Conservation (phyloP, 2,797 vertebrate species). For the Artibeus jamaicensis region DNA sequence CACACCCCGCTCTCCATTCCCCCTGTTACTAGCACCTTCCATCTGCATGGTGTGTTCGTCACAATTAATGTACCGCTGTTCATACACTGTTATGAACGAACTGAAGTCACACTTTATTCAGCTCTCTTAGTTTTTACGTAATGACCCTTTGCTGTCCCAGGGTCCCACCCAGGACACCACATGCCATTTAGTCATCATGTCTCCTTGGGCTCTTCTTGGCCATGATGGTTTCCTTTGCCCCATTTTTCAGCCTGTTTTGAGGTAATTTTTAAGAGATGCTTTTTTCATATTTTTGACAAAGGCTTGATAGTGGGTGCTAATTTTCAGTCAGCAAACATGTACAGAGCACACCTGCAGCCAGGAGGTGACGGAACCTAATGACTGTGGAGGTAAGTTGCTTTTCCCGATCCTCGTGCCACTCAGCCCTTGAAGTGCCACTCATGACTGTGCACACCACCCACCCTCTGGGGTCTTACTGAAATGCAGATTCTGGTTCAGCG, state of each 20-base stretch:
- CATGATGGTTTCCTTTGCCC: conserved; percentile 29
- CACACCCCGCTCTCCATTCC: rapidly evolving
- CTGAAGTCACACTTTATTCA: background rate
- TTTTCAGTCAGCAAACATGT: background rate
- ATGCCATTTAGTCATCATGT: background rate
- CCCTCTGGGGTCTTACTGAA: background rate
- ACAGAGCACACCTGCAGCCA: background rate
- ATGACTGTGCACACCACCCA: background rate
- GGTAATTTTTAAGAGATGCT: conserved; percentile 32
- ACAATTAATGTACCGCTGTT: background rate
- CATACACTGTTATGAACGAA: background rate
- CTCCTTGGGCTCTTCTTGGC: background rate
- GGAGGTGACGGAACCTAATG: background rate
- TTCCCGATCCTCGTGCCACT: rapidly evolving
- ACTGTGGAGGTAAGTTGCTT: background rate
- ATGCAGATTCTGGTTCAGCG: background rate
- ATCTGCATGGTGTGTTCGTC: background rate
- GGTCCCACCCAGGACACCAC: background rate
- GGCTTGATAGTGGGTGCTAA: background rate
- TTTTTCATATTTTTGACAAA: conserved; percentile 11
- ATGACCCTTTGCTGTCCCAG: background rate
- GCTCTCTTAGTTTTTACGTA: background rate
- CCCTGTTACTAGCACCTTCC: background rate
- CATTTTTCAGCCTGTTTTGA: conserved; percentile 50
- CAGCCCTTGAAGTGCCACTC: background rate